phyloP scores from a whole-genome alignment of 2,888 invertebrate genomes.

The Chrysina gloriosa region DNA sequence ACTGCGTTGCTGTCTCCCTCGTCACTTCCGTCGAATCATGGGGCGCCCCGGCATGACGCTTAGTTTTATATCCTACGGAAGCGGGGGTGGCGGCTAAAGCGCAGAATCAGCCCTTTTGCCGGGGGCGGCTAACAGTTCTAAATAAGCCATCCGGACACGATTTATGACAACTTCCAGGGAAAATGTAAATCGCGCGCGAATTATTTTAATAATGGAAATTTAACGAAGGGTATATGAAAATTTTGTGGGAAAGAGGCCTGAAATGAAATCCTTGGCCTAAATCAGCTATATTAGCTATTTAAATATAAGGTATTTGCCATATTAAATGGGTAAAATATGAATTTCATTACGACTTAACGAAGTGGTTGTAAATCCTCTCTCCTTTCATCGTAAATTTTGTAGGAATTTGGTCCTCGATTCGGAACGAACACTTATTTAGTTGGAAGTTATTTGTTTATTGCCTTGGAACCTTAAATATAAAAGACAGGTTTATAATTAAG shows the following conservation, averaged over 20 bases:
- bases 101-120: slow-evolving; percentile 45
- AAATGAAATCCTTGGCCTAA: not conserved
- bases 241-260: not conserved
- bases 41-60: slow-evolving; percentile 47
- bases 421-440: no score
- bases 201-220: slow-evolving; percentile 20
- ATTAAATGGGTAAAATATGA: no score
- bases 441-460: no score
- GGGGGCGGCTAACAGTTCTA: slow-evolving; percentile 21
- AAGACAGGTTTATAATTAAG: no score
- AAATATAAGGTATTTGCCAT: no score
- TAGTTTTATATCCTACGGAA: slow-evolving; percentile 49
- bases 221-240: not conserved
- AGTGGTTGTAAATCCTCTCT: no score
- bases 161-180: slow-evolving; percentile 26
- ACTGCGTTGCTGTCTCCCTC: slow-evolving; percentile 38
- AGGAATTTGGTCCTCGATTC: no score
- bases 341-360: no score
- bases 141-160: slow-evolving; percentile 36
- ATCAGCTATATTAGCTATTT: not conserved
- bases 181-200: slow-evolving; percentile 16
- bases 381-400: no score
- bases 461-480: no score
- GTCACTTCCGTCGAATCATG: slow-evolving; percentile 45
- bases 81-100: slow-evolving; percentile 48